phyloP scores from a whole-genome alignment of 2,113 vertebrate species.

The Alectura lathami region DNA sequence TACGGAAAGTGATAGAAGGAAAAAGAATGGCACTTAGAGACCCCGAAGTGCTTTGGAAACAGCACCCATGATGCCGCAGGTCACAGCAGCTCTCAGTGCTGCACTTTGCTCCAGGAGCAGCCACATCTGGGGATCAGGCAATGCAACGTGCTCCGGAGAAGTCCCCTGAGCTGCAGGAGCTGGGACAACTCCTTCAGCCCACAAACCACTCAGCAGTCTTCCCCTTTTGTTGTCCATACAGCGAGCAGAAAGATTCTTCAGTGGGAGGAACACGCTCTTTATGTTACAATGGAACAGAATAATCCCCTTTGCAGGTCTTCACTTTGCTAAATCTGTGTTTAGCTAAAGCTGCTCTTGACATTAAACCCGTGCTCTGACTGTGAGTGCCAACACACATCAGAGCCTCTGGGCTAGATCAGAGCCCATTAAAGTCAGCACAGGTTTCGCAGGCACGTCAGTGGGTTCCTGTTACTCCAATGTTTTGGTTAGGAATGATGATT shows the following conservation, averaged over 20 bases:
- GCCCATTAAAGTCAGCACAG: rapidly evolving
- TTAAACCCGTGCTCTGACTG: not conserved
- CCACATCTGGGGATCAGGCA: rapidly evolving
- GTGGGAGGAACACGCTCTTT: not conserved
- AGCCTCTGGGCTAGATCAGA: not conserved
- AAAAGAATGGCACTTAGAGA: not conserved
- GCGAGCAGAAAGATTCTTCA: rapidly evolving
- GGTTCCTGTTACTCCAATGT: not conserved
- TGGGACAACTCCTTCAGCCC: rapidly evolving
- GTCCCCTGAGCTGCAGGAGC: not conserved
- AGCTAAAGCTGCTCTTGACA: slow-evolving; percentile 2
- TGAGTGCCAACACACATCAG: not conserved
- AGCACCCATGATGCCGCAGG: rapidly evolving
- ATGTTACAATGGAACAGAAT: not conserved
- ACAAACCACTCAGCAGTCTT: rapidly evolving
- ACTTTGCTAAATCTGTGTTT: rapidly evolving
- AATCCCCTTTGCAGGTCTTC: not conserved
- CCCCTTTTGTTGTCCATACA: not conserved
- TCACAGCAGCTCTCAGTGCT: not conserved
- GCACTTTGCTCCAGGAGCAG: rapidly evolving
- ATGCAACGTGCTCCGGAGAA: rapidly evolving
- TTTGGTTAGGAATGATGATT: not conserved
- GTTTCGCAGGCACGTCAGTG: rapidly evolving
- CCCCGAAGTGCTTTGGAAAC: not conserved
- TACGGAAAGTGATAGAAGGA: rapidly evolving